Percentiles rank a stretch among this genome's conserved stretches.
Conservation (phyloP, 2,888 invertebrate genomes). For the Craniophora ligustri region DNA sequence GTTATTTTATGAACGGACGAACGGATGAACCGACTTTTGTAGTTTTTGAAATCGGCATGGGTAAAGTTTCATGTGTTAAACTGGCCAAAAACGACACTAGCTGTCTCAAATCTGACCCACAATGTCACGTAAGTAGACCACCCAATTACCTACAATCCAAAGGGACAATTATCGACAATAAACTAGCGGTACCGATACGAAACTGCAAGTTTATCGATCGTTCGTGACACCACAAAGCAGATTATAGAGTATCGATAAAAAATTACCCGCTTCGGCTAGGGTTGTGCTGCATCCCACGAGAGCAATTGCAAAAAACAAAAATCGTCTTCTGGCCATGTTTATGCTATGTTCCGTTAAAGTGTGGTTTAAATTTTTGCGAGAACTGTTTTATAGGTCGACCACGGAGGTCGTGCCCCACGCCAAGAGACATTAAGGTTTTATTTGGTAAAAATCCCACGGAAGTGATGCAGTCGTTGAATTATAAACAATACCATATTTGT, state of each 20-base stretch:
- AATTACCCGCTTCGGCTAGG: conserved; percentile 76
- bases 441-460: conserved; percentile 76
- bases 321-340: conserved; percentile 67
- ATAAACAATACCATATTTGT: conserved; percentile 50
- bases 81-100: too few species aligned
- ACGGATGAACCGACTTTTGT: too few species aligned
- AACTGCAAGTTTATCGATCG: conserved; percentile 59
- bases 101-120: conserved; percentile 4
- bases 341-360: conserved; percentile 63
- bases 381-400: conserved; percentile 79
- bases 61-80: too few species aligned
- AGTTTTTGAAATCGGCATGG: too few species aligned
- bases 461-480: conserved; percentile 52
- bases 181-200: conserved; percentile 61
- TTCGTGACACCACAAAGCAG: conserved; percentile 57
- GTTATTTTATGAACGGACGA: too few species aligned
- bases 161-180: conserved; percentile 59
- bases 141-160: conserved; percentile 50
- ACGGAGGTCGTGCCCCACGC: conserved; percentile 82
- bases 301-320: conserved; percentile 63
- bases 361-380: conserved; percentile 67
- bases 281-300: conserved; percentile 60
- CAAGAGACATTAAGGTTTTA: conserved; percentile 60
- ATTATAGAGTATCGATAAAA: conserved; percentile 63
- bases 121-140: conserved; percentile 12